Evolutionary conservation across 2,113 vertebrate genomes (phyloP).

Genomic region (Phodopus roborovskii): DNA sequence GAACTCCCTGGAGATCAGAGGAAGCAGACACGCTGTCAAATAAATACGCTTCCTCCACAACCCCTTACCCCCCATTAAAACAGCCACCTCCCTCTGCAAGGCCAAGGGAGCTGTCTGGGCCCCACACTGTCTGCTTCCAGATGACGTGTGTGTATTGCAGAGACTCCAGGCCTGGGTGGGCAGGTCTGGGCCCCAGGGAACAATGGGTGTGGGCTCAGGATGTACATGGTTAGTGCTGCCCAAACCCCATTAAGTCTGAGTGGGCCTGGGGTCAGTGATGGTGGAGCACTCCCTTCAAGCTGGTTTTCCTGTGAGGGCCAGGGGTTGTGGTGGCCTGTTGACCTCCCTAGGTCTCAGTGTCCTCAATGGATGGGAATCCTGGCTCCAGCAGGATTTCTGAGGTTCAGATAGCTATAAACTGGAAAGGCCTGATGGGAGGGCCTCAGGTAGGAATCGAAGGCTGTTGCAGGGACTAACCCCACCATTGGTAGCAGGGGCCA

Average conservation of each 20-base stretch:
- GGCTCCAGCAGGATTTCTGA: not conserved
- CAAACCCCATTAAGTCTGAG: not conserved
- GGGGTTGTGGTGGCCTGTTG: not conserved
- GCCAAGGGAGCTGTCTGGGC: not conserved
- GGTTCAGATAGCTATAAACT: not conserved
- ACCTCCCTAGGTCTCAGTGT: not conserved
- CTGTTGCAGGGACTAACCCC: not conserved
- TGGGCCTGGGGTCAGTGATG: not conserved
- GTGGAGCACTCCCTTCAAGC: not conserved
- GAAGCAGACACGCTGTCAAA: slow-evolving; percentile 28
- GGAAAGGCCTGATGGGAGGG: not conserved
- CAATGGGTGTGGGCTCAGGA: not conserved
- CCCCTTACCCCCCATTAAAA: not conserved
- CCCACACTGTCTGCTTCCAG: slow-evolving; percentile 31
- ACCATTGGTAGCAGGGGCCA: not conserved
- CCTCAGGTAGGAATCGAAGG: not conserved
- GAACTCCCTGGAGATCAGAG: slow-evolving; percentile 60
- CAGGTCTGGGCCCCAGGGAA: not conserved
- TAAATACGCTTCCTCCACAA: not conserved
- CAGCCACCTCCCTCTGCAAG: not conserved
- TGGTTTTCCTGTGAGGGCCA: not conserved
- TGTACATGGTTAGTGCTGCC: not conserved
- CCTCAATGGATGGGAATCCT: not conserved
- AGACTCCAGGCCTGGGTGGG: slow-evolving; percentile 8
- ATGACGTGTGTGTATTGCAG: not conserved